Conservation (phyloP, 2,113 vertebrate genomes). For the Prinia subflava region DNA sequence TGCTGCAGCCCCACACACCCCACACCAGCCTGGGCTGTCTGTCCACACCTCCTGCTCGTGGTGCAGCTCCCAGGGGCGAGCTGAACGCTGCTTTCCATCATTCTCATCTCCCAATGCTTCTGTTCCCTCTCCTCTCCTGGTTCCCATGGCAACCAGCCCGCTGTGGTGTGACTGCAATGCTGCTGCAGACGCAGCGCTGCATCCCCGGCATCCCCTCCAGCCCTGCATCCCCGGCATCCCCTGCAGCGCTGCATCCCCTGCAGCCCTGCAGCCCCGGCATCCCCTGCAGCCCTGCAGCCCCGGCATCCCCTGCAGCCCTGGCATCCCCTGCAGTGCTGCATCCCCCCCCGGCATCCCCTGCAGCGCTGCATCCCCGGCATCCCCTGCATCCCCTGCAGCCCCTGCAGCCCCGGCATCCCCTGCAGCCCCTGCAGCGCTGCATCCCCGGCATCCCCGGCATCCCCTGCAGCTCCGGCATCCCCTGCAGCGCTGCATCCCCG, state of each 20-base stretch:
- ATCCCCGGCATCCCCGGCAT: not conserved
- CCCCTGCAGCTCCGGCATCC: not conserved
- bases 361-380: not conserved
- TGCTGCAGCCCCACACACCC: not conserved
- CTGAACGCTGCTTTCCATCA: not conserved
- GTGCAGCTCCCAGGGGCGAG: not conserved
- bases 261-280: not conserved
- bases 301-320: too few species aligned
- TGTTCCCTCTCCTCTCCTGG: not conserved
- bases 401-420: not conserved
- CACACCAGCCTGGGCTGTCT: accelerated
- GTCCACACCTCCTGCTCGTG: not conserved
- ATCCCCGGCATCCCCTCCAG: not conserved
- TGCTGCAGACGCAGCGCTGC: constrained; percentile 3
- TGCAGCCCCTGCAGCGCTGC: not conserved
- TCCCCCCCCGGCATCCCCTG: too few species aligned
- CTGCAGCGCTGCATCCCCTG: not conserved
- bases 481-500: not conserved
- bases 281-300: not conserved
- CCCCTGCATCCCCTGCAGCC: too few species aligned
- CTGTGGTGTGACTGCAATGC: constrained; percentile 19
- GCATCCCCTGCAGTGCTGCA: not conserved
- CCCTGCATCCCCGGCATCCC: not conserved
- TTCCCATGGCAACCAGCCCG: constrained; percentile 39
- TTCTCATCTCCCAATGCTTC: not conserved